These are phyloP conservation scores for Daboia siamensis DNA, from an alignment of 2,113 vertebrate species.

Conservation along the genomic window DNA sequence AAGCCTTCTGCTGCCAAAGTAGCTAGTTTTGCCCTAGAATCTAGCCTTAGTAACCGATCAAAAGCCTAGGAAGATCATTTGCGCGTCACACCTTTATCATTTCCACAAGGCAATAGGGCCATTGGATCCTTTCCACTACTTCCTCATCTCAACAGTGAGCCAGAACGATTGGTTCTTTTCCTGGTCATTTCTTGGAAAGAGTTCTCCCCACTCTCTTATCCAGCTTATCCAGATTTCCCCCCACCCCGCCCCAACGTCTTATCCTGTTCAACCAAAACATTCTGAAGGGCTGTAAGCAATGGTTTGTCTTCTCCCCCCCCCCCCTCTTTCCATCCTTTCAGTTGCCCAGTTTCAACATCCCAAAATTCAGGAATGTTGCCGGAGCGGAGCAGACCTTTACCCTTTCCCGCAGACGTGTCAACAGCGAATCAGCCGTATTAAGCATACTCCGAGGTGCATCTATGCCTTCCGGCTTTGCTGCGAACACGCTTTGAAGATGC, in stretches of 20 bases:
- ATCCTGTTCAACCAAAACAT: background rate
- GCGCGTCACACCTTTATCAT: too few species aligned
- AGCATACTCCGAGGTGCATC: rapidly evolving
- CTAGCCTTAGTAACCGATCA: too few species aligned
- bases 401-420: slow-evolving; percentile 67
- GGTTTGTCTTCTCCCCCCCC: too few species aligned
- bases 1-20: too few species aligned
- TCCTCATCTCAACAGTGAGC: background rate
- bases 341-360: slow-evolving; percentile 32
- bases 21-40: too few species aligned
- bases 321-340: slow-evolving; percentile 45
- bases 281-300: background rate
- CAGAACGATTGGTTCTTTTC: background rate
- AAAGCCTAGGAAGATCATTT: too few species aligned
- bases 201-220: background rate
- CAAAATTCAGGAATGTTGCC: slow-evolving; percentile 60
- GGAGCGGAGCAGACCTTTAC: slow-evolving; percentile 54
- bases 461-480: slow-evolving; percentile 75
- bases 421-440: slow-evolving; percentile 37
- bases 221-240: too few species aligned
- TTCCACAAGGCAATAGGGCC: background rate
- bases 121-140: background rate
- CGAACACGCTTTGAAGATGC: slow-evolving; percentile 31
- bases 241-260: background rate
- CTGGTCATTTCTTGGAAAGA: background rate